phyloP scores from a whole-genome alignment of 2,797 vertebrate genomes.

The Sarcoramphus papa region DNA sequence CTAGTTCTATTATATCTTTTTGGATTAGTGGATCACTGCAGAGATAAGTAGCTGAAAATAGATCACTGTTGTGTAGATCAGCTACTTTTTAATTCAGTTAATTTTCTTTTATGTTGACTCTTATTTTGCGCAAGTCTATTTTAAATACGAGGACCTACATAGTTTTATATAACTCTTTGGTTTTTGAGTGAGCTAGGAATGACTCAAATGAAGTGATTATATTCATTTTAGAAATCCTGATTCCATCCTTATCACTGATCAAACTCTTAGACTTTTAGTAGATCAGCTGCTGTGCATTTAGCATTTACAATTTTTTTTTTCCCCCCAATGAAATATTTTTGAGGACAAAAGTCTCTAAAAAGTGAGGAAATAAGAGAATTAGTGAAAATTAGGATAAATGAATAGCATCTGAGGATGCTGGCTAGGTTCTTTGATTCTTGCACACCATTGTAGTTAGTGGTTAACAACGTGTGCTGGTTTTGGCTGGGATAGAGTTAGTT shows the following conservation, averaged over 20 bases:
- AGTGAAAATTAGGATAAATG: background rate
- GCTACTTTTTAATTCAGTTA: background rate
- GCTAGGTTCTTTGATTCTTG: background rate
- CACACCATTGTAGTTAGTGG: background rate
- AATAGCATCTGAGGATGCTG: background rate
- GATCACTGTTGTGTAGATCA: background rate
- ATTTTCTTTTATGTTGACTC: background rate
- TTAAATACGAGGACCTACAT: background rate
- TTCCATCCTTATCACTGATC: background rate
- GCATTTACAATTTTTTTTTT: background rate
- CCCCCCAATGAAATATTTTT: background rate
- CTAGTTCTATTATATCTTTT: background rate
- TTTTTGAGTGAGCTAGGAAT: background rate
- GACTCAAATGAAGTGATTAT: background rate
- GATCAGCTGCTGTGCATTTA: background rate
- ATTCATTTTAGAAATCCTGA: background rate
- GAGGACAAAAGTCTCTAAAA: background rate
- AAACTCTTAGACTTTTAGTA: background rate
- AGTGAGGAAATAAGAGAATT: background rate
- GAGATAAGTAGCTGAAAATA: constrained; percentile 32
- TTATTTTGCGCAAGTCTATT: background rate
- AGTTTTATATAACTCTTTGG: background rate
- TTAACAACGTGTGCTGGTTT: background rate
- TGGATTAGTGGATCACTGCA: background rate
- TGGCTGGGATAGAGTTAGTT: too few relatives aligned